phyloP scores from a whole-genome alignment of 2,888 invertebrate species.

The Hanleya hanleyi region DNA sequence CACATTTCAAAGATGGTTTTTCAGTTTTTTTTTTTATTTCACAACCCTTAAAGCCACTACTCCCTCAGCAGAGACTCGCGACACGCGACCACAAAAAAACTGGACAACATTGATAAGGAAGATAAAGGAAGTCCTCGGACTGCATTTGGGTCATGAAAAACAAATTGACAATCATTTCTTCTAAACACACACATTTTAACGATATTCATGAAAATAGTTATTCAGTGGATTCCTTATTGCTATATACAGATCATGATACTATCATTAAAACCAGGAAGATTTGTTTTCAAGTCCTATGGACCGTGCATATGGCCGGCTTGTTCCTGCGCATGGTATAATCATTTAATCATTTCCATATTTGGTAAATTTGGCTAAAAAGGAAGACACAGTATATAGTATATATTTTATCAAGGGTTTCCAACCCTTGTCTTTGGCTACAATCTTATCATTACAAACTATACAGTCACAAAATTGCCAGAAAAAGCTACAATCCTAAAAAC shows the following conservation, averaged over 20 bases:
- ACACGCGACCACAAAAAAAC: no score
- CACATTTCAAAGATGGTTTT: no score
- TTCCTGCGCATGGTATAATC: not conserved
- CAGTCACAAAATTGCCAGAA: conserved; percentile 4
- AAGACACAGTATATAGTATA: conserved; percentile 8
- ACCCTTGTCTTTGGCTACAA: not conserved
- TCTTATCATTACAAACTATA: not conserved
- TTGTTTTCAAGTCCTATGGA: conserved; percentile 7
- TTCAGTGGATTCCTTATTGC: conserved; percentile 2
- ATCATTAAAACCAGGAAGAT: not conserved
- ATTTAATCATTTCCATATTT: conserved; percentile 2
- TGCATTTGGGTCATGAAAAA: conserved; percentile 9
- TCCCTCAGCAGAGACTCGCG: not conserved
- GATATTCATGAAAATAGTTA: conserved; percentile 4
- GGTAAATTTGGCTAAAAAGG: conserved; percentile 7
- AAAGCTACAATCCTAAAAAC: conserved; percentile 8
- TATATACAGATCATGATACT: conserved; percentile 7
- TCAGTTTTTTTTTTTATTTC: not conserved
- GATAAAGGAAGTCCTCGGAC: conserved; percentile 6
- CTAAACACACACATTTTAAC: not conserved
- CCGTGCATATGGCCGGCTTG: conserved; percentile 9
- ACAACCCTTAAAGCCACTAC: not conserved
- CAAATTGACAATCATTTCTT: not conserved
- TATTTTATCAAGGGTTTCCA: not conserved
- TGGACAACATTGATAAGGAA: no score